phyloP scores from a whole-genome alignment of 2,888 invertebrate genomes.

The Apomyelois bistriatella region DNA sequence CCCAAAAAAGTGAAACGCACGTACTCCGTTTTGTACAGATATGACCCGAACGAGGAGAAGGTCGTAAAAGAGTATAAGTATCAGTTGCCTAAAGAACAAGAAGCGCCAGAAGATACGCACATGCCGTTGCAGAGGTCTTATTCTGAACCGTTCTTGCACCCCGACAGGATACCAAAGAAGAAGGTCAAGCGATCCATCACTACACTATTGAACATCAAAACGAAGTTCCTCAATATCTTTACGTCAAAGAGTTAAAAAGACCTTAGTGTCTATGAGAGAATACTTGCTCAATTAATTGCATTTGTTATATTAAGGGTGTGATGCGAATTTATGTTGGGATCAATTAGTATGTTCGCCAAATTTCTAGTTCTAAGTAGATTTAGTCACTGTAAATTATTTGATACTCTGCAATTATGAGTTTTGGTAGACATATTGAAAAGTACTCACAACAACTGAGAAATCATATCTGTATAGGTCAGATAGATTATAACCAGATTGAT shows the following conservation, averaged over 20 bases:
- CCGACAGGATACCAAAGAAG: conserved; percentile 61
- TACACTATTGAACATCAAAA: conserved; percentile 67
- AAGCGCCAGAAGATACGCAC: conserved; percentile 24
- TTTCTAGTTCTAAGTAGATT: conserved; percentile 32
- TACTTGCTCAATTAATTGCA: conserved; percentile 74
- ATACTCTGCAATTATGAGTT: too few relatives aligned
- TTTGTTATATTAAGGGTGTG: conserved; percentile 39
- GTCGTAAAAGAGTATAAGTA: conserved; percentile 74
- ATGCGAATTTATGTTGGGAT: conserved; percentile 28
- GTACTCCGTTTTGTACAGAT: conserved; percentile 70
- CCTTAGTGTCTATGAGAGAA: conserved; percentile 27
- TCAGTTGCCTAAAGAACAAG: conserved; percentile 50
- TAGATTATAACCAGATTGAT: background rate
- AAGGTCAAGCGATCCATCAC: conserved; percentile 73
- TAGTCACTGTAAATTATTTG: too few relatives aligned
- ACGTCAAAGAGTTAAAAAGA: conserved; percentile 59
- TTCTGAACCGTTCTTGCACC: conserved; percentile 65
- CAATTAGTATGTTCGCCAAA: conserved; percentile 30
- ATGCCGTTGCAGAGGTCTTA: conserved; percentile 53
- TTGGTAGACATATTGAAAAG: too few relatives aligned
- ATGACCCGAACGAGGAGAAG: conserved; percentile 67
- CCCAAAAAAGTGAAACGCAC: conserved; percentile 71
- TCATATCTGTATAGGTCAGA: too few relatives aligned
- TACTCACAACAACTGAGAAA: too few relatives aligned
- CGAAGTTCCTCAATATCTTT: conserved; percentile 71